A percentile compares a stretch with the other conserved stretches of the same genome.
phyloP scores from a whole-genome alignment of 2,797 vertebrate species.

The Tenualosa thibaudeaui region DNA sequence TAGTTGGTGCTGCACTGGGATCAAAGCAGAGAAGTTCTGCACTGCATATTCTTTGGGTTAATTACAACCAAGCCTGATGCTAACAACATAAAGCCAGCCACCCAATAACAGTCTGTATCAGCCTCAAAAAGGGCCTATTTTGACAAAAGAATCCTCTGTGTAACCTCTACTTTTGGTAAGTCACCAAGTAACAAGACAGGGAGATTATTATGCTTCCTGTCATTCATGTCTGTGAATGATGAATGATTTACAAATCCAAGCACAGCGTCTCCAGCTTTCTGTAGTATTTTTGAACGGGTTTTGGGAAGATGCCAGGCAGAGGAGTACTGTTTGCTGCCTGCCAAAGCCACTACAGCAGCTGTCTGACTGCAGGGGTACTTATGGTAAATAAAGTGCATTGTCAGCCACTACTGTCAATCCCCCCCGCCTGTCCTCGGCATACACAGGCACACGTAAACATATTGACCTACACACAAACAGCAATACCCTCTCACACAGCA shows the following conservation, averaged over 20 bases:
- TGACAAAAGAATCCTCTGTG: neutral
- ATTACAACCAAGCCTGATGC: neutral
- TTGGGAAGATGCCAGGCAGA: constrained; percentile 35
- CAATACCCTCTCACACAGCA: neutral
- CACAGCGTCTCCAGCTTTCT: constrained; percentile 20
- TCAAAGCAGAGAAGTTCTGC: neutral
- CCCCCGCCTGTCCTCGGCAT: neutral
- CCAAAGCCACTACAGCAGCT: constrained; percentile 35
- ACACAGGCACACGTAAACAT: constrained; percentile 1
- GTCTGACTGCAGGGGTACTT: constrained; percentile 27
- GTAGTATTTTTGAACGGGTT: constrained; percentile 27
- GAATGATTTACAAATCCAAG: constrained; percentile 35
- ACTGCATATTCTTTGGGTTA: neutral
- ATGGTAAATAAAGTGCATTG: constrained; percentile 32
- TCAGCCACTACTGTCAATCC: constrained; percentile 26
- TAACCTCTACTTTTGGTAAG: neutral
- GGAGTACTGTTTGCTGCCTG: constrained; percentile 26
- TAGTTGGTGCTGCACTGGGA: neutral
- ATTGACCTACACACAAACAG: constrained; percentile 2
- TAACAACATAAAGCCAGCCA: neutral
- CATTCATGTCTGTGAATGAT: constrained; percentile 29
- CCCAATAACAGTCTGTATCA: neutral
- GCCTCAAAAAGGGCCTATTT: neutral
- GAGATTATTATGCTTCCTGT: constrained; percentile 17
- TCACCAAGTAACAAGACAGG: neutral